Evolutionary conservation across 1,140 invertebrate genomes (phyloP), one percentile per base, ranked within the genome.

Genomic region (Drosophila fuyamai): DNA sequence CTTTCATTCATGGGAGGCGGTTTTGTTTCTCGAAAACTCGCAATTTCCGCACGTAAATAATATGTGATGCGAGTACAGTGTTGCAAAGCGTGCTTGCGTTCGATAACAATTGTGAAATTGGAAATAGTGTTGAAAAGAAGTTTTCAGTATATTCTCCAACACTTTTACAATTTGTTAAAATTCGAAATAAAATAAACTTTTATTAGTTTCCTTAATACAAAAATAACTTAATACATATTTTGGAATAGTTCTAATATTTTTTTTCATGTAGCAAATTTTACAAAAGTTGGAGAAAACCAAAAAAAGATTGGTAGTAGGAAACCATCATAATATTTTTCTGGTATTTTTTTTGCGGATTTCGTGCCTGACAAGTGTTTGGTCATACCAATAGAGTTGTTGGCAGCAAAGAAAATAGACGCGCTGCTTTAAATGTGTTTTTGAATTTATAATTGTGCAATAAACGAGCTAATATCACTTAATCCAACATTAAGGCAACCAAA

Each of bases 361-460:
- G 36, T 10, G 36, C 18, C 9, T 14, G 8, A 9, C 7, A 5
- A 0, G 10, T 12, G 4, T 18, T 46, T 46, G 43, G 43, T 46
- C 36, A 18, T 18, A 18, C 43, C 5, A 4, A 46, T 7, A 4
- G 5, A 23, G n/a, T 32, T 8, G 7, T 32, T 32, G 2, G 10
- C 7, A 6, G 18, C 14, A 50, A 57, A 58, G 46, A 62, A 63
- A 63, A 60, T 55, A 41, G 73, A 76, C 73, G 73, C 73, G 73
- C 62, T 76, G 73, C 35, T 76, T 76, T 67, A 48, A 76, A 76
- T 55, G 58, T 8, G 1, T 13, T 27, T 68, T 68, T 50, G 8
- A 51, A 59, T 38, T 58, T 48, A 5, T 48, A 54, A 56, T 57
- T 46, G 44, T 59, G 59, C 38, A 56, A 44, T 50, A 76, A 32